Evolutionary conservation across 2,888 invertebrate genomes (phyloP).

Genomic region (Platycheirus albimanus): DNA sequence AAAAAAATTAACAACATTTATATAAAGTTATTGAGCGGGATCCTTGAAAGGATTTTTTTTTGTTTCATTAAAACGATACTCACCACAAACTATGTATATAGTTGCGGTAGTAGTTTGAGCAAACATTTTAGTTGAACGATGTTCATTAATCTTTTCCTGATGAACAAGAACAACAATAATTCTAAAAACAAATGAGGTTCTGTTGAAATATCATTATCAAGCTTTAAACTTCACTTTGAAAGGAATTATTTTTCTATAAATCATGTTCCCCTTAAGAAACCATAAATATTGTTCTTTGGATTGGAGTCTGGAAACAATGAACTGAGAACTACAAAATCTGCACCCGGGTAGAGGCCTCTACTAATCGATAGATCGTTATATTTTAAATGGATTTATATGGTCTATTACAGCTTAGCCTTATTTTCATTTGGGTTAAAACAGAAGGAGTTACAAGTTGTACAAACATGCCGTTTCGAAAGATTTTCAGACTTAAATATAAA

Average conservation of each 20-base stretch:
- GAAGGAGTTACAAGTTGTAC: no score
- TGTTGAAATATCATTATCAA: constrained; percentile 37
- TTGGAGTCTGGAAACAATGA: neutral
- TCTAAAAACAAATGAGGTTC: constrained; percentile 22
- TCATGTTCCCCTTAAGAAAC: constrained; percentile 15
- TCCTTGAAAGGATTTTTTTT: constrained; percentile 1
- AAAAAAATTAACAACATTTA: constrained; percentile 40
- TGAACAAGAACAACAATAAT: constrained; percentile 1
- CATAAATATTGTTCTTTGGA: neutral
- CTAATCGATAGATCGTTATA: no score
- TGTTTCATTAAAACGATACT: neutral
- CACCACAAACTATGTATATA: neutral
- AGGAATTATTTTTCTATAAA: constrained; percentile 32
- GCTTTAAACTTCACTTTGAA: neutral
- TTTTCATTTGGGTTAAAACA: no score
- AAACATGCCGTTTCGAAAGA: no score
- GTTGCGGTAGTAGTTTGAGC: neutral
- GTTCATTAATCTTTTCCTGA: constrained; percentile 29
- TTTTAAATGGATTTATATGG: no score
- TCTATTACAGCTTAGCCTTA: no score
- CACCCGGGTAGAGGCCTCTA: no score
- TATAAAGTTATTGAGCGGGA: constrained; percentile 26
- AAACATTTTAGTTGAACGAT: constrained; percentile 17
- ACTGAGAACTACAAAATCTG: no score
- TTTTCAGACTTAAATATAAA: no score